Percentiles rank a stretch among this genome's conserved stretches.
Evolutionary conservation across 2,888 invertebrate genomes (phyloP).

Genomic region (Alcis repandata): DNA sequence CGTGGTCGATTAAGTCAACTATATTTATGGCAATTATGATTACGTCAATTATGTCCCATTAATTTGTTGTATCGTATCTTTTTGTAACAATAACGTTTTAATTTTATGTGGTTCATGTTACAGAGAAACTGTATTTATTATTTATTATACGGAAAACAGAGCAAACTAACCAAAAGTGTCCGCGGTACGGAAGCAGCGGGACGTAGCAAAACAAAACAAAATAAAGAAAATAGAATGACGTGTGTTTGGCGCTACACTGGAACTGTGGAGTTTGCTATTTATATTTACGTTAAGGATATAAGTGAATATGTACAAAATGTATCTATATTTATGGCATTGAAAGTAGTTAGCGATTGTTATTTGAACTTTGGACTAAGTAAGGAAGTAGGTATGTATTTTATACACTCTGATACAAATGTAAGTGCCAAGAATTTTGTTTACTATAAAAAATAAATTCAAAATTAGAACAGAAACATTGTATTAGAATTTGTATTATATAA

Average conservation of each 20-base stretch:
- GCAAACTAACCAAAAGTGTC: slow-evolving; percentile 86
- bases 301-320: slow-evolving; percentile 16
- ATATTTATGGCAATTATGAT: neutral
- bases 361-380: neutral
- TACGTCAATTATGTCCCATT: neutral
- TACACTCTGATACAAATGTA: neutral
- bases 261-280: slow-evolving; percentile 59
- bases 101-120: slow-evolving; percentile 31
- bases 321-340: neutral
- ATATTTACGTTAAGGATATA: slow-evolving; percentile 28
- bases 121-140: slow-evolving; percentile 75
- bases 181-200: slow-evolving; percentile 82
- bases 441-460: neutral
- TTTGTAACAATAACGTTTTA: slow-evolving; percentile 37
- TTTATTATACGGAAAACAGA: slow-evolving; percentile 84
- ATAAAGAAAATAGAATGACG: slow-evolving; percentile 80
- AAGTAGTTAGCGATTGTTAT: neutral
- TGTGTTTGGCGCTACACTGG: slow-evolving; percentile 65
- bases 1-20: slow-evolving; percentile 10
- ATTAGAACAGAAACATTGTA: neutral
- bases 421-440: slow-evolving; percentile 8
- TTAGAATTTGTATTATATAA: neutral
- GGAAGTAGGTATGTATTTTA: neutral
- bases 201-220: slow-evolving; percentile 77
- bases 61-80: neutral